Evolutionary conservation across 2,888 invertebrate genomes (phyloP).

Genomic region (Resseliella maxima): DNA sequence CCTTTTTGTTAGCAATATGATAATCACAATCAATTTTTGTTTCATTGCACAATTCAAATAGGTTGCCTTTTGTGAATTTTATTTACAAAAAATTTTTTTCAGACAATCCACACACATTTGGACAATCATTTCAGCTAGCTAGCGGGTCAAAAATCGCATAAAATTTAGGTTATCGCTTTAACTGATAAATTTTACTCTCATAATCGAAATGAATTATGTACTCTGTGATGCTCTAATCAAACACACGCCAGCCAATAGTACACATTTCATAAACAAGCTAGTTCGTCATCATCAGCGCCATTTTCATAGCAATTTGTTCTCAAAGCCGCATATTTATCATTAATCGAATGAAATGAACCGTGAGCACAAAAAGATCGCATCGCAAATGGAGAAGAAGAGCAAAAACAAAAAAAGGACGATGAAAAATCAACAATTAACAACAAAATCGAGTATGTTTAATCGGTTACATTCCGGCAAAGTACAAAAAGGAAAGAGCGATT

Average conservation of each 20-base stretch:
- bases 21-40: too few relatives aligned
- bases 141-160: conserved; percentile 40
- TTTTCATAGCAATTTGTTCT: neutral
- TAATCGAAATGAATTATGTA: neutral
- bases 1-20: too few relatives aligned
- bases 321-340: neutral
- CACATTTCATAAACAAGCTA: neutral
- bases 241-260: neutral
- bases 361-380: neutral
- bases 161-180: conserved; percentile 39
- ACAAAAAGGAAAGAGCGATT: neutral
- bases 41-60: too few relatives aligned
- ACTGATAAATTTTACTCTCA: neutral
- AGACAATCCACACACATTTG: too few relatives aligned
- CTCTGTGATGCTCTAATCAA: neutral
- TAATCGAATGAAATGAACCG: conserved; percentile 8
- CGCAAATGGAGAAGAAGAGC: neutral
- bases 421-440: neutral
- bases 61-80: neutral
- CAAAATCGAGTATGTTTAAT: neutral
- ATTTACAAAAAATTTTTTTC: too few relatives aligned
- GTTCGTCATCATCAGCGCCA: neutral
- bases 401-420: neutral
- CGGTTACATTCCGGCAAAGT: neutral
- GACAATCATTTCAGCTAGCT: neutral